Conservation (phyloP, 2,888 invertebrate species). For the Caenorhabditis doughertyi region DNA sequence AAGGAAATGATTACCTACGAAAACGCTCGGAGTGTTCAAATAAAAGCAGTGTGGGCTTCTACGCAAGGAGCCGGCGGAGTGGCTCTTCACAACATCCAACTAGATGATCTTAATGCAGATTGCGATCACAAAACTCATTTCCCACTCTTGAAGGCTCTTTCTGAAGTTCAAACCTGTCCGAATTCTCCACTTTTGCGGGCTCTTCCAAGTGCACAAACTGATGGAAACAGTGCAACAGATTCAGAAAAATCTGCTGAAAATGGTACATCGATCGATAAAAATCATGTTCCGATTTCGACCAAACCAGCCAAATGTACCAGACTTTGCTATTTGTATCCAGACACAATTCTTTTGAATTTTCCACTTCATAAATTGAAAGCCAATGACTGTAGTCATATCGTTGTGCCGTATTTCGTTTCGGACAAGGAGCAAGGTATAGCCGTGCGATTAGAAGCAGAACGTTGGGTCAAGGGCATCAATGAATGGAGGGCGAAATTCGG, state of each 20-base stretch:
- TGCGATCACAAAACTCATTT: slow-evolving; percentile 56
- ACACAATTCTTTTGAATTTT: slow-evolving; percentile 28
- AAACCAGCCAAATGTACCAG: slow-evolving; percentile 48
- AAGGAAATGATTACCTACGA: slow-evolving; percentile 57
- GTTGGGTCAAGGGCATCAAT: slow-evolving; percentile 33
- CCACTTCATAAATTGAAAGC: slow-evolving; percentile 54
- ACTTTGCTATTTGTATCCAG: slow-evolving; percentile 55
- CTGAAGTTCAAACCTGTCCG: slow-evolving; percentile 41
- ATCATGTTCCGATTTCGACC: slow-evolving; percentile 13
- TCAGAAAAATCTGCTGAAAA: no score
- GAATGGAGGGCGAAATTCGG: slow-evolving; percentile 41
- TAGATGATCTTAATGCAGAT: slow-evolving; percentile 57
- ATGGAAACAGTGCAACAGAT: no score
- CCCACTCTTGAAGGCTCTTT: slow-evolving; percentile 36
- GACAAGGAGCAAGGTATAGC: slow-evolving; percentile 20
- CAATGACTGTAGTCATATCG: slow-evolving; percentile 55
- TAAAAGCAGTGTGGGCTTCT: slow-evolving; percentile 60
- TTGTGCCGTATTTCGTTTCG: slow-evolving; percentile 45
- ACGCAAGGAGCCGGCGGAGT: slow-evolving; percentile 50
- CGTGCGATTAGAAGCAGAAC: neutral
- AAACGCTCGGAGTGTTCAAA: slow-evolving; percentile 26
- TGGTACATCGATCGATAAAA: no score
- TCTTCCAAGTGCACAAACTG: no score
- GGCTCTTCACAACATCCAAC: slow-evolving; percentile 54
- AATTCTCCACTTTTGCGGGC: no score